phyloP scores from a whole-genome alignment of 2,113 vertebrate genomes.

The Saccopteryx bilineata region DNA sequence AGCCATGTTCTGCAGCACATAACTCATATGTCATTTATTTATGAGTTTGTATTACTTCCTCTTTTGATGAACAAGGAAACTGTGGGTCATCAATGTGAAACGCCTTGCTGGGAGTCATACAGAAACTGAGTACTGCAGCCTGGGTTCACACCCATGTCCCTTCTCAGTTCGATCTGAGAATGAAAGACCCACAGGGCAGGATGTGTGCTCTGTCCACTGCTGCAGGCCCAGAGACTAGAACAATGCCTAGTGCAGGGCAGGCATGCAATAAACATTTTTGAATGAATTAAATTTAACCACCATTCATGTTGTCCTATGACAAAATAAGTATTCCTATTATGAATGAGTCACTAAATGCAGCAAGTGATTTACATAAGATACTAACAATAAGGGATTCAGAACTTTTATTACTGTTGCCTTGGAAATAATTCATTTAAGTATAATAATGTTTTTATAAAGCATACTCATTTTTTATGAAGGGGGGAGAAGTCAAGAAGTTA shows the following conservation, averaged over 20 bases:
- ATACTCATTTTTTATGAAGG: background rate
- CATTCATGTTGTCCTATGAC: slow-evolving; percentile 36
- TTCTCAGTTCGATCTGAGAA: background rate
- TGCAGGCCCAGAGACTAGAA: too few relatives aligned
- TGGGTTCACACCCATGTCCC: background rate
- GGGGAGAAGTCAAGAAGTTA: slow-evolving; percentile 15
- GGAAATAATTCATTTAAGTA: slow-evolving; percentile 37
- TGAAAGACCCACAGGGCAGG: background rate
- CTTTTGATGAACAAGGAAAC: background rate
- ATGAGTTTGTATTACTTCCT: background rate
- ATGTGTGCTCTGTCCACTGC: background rate
- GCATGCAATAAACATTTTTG: background rate
- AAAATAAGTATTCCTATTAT: background rate
- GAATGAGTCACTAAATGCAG: slow-evolving; percentile 11
- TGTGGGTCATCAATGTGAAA: background rate
- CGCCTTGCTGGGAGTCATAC: background rate
- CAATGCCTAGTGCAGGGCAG: background rate
- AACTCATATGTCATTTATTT: background rate
- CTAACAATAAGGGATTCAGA: slow-evolving; percentile 47
- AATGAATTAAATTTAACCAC: slow-evolving; percentile 45
- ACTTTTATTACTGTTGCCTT: slow-evolving; percentile 50
- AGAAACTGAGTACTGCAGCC: background rate
- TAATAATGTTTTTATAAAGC: slow-evolving; percentile 34
- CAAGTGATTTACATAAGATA: slow-evolving; percentile 51
- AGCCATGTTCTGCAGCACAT: background rate